Base-by-base conservation (phyloP, 2,113 vertebrate genomes). In the Syngnathus scovelli region DNA sequence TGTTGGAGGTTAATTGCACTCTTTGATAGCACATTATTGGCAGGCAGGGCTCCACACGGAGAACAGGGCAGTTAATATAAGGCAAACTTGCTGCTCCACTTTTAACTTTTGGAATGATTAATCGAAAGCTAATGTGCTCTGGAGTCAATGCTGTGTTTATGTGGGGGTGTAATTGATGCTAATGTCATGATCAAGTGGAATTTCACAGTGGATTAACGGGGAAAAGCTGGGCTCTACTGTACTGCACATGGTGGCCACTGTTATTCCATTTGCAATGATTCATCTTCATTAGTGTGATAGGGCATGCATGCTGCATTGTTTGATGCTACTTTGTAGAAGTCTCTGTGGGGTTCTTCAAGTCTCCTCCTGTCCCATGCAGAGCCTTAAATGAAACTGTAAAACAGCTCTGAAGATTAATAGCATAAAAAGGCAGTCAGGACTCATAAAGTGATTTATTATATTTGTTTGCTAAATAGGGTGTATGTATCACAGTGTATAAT, bases 141-240 rank as follows among this genome's bases (percentile, higher is more conserved):
- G 60, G 67, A 77, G 75, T 77, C 76, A 75, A 83, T 72, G 67
- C 71, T 73, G 67, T 83, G 70, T 86, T 82, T 78, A 74, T 77
- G 69, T 72, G 70, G 44, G 68, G 52, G 64, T 77, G 68, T 77
- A 76, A 85, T 87, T 83, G 77, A 82, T 79, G 82, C 61, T 73
- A 77, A 82, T 80, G 72, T 80, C 66, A 64, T 12, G 64, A 82
- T 86, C 72, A 83, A 84, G 84, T 72, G 67, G 74, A 82, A 85
- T 83, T 86, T 83, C 69, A 76, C 69, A 78, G 67, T 33, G 64
- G 73, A 78, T 79, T 68, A 77, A 38, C 27, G 7, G 48, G 11
- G 64, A 62, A 67, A 60, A 23, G 19, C n/a, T 39, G 1, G 2
- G 13, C 36, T 68, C 16, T 52, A 48, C 64, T 56, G 23, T 62